A percentile compares a stretch with the other conserved stretches of the same genome.
These are phyloP conservation scores for Zhuqinia jingwanae DNA, from an alignment of 2,888 invertebrate genomes.

Conservation along the genomic window DNA sequence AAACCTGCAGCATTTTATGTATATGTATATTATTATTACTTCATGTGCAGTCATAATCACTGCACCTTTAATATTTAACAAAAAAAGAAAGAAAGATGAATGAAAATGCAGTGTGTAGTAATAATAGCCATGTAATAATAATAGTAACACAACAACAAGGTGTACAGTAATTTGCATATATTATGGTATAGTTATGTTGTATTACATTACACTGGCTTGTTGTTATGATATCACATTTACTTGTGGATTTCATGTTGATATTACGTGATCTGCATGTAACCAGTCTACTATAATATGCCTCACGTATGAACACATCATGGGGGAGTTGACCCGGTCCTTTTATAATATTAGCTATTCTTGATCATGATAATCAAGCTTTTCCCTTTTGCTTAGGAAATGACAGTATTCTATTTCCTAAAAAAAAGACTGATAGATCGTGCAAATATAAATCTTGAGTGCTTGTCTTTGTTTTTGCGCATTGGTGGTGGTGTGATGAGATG, in stretches of 20 bases:
- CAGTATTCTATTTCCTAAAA: background rate
- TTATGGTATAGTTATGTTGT: background rate
- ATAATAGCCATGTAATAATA: constrained; percentile 25
- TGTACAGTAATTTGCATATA: constrained; percentile 30
- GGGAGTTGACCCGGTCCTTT: constrained; percentile 28
- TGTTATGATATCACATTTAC: constrained; percentile 7
- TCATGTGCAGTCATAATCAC: too few relatives aligned
- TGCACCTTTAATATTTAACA: too few relatives aligned
- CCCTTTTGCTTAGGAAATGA: background rate
- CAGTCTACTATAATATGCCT: background rate
- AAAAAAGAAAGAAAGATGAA: constrained; percentile 6
- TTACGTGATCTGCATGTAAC: constrained; percentile 46
- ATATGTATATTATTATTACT: too few relatives aligned
- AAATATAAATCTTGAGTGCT: background rate
- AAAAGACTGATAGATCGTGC: constrained; percentile 9
- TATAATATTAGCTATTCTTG: background rate
- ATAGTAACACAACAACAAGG: constrained; percentile 22
- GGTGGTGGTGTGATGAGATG: background rate
- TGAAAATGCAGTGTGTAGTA: constrained; percentile 30
- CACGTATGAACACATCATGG: background rate
- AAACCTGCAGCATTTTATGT: too few relatives aligned
- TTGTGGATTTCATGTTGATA: background rate
- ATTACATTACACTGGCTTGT: constrained; percentile 26
- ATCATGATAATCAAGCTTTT: background rate
- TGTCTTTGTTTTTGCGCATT: background rate